Evolutionary conservation across 1,140 invertebrate genomes (phyloP), one percentile per base, ranked within the genome.

Genomic region (Saccostrea echinata): DNA sequence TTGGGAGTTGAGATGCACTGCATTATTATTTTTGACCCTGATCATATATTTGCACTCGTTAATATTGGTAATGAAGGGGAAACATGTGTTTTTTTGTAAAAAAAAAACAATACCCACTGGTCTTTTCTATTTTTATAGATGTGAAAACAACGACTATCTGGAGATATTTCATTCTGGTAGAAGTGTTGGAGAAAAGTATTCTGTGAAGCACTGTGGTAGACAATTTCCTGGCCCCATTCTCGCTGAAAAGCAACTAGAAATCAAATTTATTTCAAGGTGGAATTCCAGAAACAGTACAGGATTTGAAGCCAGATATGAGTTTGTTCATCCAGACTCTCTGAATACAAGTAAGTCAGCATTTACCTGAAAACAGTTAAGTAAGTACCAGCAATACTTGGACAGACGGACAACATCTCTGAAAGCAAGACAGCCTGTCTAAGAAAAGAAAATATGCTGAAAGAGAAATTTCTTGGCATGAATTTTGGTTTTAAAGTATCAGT

Each of bases 231-330:
- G 90, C 12, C 92, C 92, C 16, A 91, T 91, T 80, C 86, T 92
- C 16, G 90, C 89, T 1, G 30, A 81, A 21, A 85, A 84, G 52
- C 88, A 89, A 4, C 84, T 92, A 51, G 91, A 92, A 84, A 87
- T 93, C 12, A 68, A 90, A 33, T 93, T 92, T 85, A 88, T 90
- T 84, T 90, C 91, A 24, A 83, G 86, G n/a, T 51, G 85, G 6
- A 35, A 84, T 30, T 84, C 85, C 33, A 84, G 80, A 53, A 85
- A 87, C 61, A 85, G 88, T 35, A 88, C 92, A 68, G 91, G 92
- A 2, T 93, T 93, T 84, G 90, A 92, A 68, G 92, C 92, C 61
- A 88, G 68, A 81, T 93, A 89, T 90, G 82, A 92, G 71, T 93
- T 92, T 87, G 35, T 92, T 21, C 52, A 53, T 6, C 30, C 84